Conservation (phyloP, 1,140 invertebrate species). For the Pantala flavescens region DNA sequence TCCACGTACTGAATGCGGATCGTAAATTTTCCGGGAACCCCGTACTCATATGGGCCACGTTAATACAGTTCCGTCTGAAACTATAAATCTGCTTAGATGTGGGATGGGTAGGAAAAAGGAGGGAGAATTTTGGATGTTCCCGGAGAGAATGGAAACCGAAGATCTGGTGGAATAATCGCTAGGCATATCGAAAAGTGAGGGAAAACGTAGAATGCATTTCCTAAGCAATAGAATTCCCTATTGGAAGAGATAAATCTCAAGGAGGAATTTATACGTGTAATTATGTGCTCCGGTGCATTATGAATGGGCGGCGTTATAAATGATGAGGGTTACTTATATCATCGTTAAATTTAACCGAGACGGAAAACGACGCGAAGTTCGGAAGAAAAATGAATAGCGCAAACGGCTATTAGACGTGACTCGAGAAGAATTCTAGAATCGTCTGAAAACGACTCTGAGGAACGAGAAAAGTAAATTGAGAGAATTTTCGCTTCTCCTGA, state of each 20-base stretch:
- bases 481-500: too few species aligned
- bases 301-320: too few species aligned
- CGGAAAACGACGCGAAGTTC: too few species aligned
- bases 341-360: too few species aligned
- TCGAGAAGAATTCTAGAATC: too few species aligned
- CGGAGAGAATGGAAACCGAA: background rate
- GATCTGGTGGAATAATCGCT: background rate
- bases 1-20: background rate
- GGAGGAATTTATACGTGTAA: too few species aligned
- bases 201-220: background rate
- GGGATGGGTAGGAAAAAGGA: background rate
- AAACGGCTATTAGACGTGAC: too few species aligned
- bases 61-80: slow-evolving; percentile 8
- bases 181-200: background rate
- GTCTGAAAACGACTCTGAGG: too few species aligned
- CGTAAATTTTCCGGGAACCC: background rate
- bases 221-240: background rate
- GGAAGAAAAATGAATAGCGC: too few species aligned
- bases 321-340: too few species aligned
- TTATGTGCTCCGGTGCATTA: too few species aligned
- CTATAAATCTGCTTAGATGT: slow-evolving; percentile 2
- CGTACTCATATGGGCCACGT: background rate
- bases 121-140: background rate
- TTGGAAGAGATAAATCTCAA: background rate
- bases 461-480: too few species aligned